Conservation (phyloP, 1,140 invertebrate species). For the Oreohelix idahoensis region DNA sequence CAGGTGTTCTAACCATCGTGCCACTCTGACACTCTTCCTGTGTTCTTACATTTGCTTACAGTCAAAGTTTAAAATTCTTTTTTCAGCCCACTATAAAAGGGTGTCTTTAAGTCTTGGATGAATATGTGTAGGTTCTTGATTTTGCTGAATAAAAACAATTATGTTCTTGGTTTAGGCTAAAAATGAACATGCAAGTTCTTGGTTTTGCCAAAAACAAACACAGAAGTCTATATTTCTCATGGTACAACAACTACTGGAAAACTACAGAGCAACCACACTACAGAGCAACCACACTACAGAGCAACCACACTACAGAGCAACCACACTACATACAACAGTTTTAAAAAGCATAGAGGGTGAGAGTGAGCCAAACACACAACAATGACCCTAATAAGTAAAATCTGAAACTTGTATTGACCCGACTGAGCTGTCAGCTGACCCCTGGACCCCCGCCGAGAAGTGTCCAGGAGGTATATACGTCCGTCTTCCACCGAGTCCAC, state of each 20-base stretch:
- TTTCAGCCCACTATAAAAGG: too few relatives aligned
- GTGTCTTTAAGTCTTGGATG: too few relatives aligned
- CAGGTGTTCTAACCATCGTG: too few relatives aligned
- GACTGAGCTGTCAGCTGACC: conserved; percentile 42
- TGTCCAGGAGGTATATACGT: conserved; percentile 51
- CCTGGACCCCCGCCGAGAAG: conserved; percentile 44
- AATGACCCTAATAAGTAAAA: background rate
- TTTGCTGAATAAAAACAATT: too few relatives aligned
- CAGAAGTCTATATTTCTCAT: too few relatives aligned
- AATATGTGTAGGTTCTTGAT: too few relatives aligned
- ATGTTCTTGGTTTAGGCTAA: too few relatives aligned
- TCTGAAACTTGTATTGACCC: background rate
- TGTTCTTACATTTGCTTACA: too few relatives aligned
- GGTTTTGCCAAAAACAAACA: too few relatives aligned
- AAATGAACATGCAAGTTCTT: too few relatives aligned
- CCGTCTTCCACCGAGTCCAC: conserved; percentile 55
- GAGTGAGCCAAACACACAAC: background rate
- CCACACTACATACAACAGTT: background rate
- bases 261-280: background rate
- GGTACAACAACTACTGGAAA: background rate
- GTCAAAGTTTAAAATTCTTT: too few relatives aligned
- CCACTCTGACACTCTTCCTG: too few relatives aligned
- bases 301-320: background rate
- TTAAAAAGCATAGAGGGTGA: background rate
- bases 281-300: background rate